Evolutionary conservation across 2,113 vertebrate species (phyloP).

Genomic region (Dasypus novemcinctus): DNA sequence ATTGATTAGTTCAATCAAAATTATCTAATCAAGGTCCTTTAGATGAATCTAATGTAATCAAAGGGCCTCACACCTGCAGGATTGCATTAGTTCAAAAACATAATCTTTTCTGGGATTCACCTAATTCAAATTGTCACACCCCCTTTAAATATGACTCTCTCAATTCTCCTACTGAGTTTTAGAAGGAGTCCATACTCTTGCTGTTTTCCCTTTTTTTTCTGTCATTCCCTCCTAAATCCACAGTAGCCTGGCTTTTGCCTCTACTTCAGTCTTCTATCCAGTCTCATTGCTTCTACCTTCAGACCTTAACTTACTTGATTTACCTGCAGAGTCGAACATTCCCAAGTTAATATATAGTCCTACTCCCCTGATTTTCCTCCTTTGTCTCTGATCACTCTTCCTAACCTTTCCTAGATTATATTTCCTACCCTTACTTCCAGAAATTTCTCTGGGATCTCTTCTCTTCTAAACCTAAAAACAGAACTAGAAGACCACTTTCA

Average conservation of each 20-base stretch:
- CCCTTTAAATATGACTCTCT: background rate
- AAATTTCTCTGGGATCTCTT: background rate
- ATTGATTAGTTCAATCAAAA: too few relatives aligned
- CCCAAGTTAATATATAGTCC: background rate
- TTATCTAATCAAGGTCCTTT: too few relatives aligned
- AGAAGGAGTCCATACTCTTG: background rate
- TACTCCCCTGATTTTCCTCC: background rate
- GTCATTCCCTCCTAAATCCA: background rate
- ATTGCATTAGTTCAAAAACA: too few relatives aligned
- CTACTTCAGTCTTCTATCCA: background rate
- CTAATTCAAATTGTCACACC: too few relatives aligned
- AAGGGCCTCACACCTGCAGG: too few relatives aligned
- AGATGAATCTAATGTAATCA: too few relatives aligned
- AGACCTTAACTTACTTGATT: background rate
- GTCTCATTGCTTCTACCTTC: background rate
- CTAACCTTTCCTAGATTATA: background rate
- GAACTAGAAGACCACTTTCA: background rate
- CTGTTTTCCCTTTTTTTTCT: background rate
- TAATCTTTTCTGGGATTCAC: too few relatives aligned
- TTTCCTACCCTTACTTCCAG: background rate
- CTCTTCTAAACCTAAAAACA: background rate
- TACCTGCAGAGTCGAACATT: background rate
- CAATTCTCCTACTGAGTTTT: background rate
- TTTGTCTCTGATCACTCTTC: background rate
- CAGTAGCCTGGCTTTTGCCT: background rate